phyloP scores from a whole-genome alignment of 2,113 vertebrate species.

The Phalacrocorax carbo region DNA sequence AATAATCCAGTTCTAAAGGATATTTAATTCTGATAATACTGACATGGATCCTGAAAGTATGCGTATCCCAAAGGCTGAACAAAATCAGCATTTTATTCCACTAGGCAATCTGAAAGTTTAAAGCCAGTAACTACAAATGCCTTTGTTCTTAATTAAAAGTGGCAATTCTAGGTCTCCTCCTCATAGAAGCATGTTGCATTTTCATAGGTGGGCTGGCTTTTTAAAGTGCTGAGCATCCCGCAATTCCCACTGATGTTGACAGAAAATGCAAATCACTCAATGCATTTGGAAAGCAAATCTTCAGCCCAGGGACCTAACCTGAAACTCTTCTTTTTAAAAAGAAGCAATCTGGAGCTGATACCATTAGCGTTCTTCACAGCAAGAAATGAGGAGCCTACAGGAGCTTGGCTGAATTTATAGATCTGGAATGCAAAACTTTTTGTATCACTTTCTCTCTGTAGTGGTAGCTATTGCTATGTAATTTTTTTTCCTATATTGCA shows the following conservation, averaged over 20 bases:
- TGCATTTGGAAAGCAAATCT: conserved; percentile 19
- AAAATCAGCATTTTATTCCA: conserved; percentile 34
- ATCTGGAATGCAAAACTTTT: background rate
- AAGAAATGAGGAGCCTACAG: background rate
- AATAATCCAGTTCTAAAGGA: background rate
- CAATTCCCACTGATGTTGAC: conserved; percentile 30
- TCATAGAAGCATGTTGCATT: background rate
- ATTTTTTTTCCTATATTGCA: background rate
- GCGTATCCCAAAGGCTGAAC: conserved; percentile 3
- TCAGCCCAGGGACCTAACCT: background rate
- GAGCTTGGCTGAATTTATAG: background rate
- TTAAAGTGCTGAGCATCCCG: conserved; percentile 25
- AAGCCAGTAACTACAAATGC: conserved; percentile 13
- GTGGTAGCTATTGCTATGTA: background rate
- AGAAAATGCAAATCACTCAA: conserved; percentile 16
- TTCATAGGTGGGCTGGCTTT: conserved; percentile 38
- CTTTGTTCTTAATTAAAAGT: conserved; percentile 50
- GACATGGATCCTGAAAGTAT: background rate
- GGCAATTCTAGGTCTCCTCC: conserved; percentile 52
- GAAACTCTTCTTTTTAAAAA: background rate
- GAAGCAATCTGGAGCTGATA: background rate
- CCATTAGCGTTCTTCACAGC: background rate
- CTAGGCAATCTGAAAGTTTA: conserved; percentile 22
- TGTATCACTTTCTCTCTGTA: background rate
- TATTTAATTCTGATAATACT: background rate